Evolutionary conservation across 2,113 vertebrate genomes (phyloP), one percentile per base, ranked within the genome.

Genomic region (Psettodes erumei): DNA sequence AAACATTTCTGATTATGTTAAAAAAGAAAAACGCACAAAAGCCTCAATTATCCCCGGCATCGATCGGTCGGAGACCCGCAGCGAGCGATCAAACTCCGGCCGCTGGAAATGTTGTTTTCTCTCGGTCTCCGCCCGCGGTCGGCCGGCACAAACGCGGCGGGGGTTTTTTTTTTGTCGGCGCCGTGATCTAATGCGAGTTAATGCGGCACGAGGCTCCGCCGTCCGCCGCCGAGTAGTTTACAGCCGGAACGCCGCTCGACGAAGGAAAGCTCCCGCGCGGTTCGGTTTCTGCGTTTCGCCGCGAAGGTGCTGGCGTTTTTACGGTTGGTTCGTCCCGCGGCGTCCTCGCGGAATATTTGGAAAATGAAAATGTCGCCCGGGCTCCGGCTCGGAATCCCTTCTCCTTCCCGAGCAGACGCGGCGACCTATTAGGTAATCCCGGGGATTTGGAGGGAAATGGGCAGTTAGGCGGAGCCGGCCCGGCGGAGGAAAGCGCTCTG

Each of bases 341-440:
- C n/a, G n/a, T 86, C 79, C 61, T 23, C 21, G 21, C 65, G 35
- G 74, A 78, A 81, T 74, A 73, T 72, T 56, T 74, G 64, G 62
- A 15, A 76, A 81, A 75, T 66, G 6, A n/a, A n/a, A n/a, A n/a
- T n/a, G n/a, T n/a, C n/a, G n/a, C n/a, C n/a, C n/a, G n/a, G n/a
- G n/a, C n/a, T n/a, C n/a, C n/a, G 56, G 53, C 67, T 88, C 55
- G 0, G 50, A 60, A 79, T 85, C 51, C 66, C 55, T 73, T 86
- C 84, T 85, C 90, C 76, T 88, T 85, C 84, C 78, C 51, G 8
- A 63, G 77, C 88, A 86, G 81, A 77, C 79, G 75, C 74, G 25
- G 77, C 92, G 91, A 92, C 91, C 91, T 93, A 90, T 93, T 88
- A 88, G 86, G 89, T 93, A 92, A 94, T 92, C 92, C 86, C 9